These are phyloP conservation scores for Planiliza haematocheilus DNA, from an alignment of 2,113 vertebrate species.

Conservation along the genomic window DNA sequence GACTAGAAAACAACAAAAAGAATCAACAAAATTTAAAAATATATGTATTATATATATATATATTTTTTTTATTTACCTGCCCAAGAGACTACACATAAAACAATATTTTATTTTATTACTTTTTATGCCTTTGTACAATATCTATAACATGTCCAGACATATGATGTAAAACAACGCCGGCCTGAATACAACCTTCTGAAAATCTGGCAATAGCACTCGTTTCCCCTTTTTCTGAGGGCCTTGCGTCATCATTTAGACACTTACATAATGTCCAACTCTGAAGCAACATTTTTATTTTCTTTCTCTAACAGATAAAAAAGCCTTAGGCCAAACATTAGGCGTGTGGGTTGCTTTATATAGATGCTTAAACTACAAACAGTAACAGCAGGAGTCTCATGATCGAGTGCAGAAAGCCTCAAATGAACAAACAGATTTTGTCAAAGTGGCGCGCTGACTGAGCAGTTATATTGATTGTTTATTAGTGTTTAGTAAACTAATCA, in stretches of 20 bases:
- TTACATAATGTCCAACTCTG: conserved; percentile 1
- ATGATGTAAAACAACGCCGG: too few relatives aligned
- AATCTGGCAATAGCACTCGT: too few relatives aligned
- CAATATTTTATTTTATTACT: too few relatives aligned
- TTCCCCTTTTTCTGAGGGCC: too few relatives aligned
- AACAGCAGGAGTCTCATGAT: conserved; percentile 31
- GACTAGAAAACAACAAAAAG: too few relatives aligned
- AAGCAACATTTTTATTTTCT: conserved; percentile 5
- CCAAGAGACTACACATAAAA: too few relatives aligned
- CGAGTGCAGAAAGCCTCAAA: not conserved
- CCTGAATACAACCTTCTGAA: too few relatives aligned
- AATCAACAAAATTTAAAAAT: too few relatives aligned
- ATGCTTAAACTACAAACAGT: conserved; percentile 11
- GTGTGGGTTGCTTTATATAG: not conserved
- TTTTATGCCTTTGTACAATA: too few relatives aligned
- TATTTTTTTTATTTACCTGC: too few relatives aligned
- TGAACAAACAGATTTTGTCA: conserved; percentile 1
- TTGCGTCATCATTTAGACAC: not conserved
- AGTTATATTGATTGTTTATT: not conserved
- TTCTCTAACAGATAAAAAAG: conserved; percentile 7
- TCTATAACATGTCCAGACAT: too few relatives aligned
- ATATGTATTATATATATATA: too few relatives aligned
- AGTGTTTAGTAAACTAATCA: not conserved
- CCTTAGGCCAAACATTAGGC: not conserved
- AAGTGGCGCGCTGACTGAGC: not conserved